Base-by-base conservation (phyloP, 2,888 invertebrate genomes). In the Lithophane socia region DNA sequence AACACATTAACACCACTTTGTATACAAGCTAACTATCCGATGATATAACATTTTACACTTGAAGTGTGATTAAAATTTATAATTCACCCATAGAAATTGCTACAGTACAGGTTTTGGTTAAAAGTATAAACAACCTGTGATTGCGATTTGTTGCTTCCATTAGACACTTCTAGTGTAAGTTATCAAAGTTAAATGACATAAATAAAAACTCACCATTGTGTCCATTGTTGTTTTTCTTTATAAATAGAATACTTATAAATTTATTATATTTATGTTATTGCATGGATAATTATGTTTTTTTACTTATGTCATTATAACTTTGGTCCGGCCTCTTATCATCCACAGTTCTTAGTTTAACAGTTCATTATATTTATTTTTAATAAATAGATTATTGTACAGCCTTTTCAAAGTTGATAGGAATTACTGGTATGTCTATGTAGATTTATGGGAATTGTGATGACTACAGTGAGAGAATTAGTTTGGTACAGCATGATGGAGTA, bases 1-100 rank as follows among this genome's bases (percentile, higher is more conserved):
- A 92, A 93, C 90, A 91, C 90, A 90, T 89, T 86, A 90, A 91
- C 90, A 90, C 89, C 91, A 91, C 84, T 84, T 88, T 89, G 84
- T 89, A 87, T 90, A 89, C 85, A 90, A 87, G 82, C 86, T 86
- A 85, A 87, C 86, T 87, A 87, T 88, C 86, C 79, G 81, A 90
- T 87, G 87, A 89, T 87, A 90, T 85, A 90, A 90, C 87, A 88
- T 87, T 89, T 89, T 89, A 90, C 87, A 87, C 87, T 87, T 90
- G 70, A 84, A 90, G 86, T 91, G 91, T 89, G 82, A 84, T 88
- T 90, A 79, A 87, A 84, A 88, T 89, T 85, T 87, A 86, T 87
- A 87, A 77, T 79, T 87, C 83, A 79, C 88, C 76, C 71, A 73
- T 73, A 85, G 74, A 81, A 75, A 85, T 83, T 80, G 76, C 77